Base-by-base conservation (phyloP, 1,140 invertebrate species). In the Sycobia sp. region DNA sequence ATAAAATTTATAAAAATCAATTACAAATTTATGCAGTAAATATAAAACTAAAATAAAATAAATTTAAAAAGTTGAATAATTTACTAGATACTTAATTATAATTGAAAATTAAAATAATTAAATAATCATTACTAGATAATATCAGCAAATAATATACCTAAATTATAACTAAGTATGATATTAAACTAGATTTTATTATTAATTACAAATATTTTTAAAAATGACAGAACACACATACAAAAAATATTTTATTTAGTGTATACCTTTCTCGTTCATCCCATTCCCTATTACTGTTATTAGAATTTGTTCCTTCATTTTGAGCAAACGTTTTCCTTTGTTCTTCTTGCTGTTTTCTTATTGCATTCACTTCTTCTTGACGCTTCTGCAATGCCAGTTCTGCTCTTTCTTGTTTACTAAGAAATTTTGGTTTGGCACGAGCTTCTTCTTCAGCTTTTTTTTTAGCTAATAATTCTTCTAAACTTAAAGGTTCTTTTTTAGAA, bases 391-490 rank as follows among this genome's bases (percentile, higher is more conserved):
- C 97, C 71, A 97, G 86, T 0, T 89, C 90, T 1, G 90, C 91
- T 74, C 97, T 85, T 82, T 99, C 94, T 80, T 97, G 95, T 84
- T 98, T 98, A 0, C 94, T 95, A 22, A 99, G 83, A 81, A 99
- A 99, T 49, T 98, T 96, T 0, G 97, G 97, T 84, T 97, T 97
- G 59, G 91, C 91, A 41, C 91, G 88, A 22, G 93, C 93, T 69
- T 92, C 91, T 80, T 99, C 96, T 77, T 98, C 96, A 3, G 94
- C 93, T 77, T 98, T 97, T 73, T 98, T 98, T 75, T 97, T 98
- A 0, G 94, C 90, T 18, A 99, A 78, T 32, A 99, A 76, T 79
- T 99, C 97, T 80, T 99, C 97, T 20, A 99, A 83, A 41, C 96
- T 98, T 4, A 99, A 81, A 0, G 97, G 97, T 76, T 96, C 95